These are phyloP conservation scores for Gopherus flavomarginatus DNA, from an alignment of 2,113 vertebrate genomes.

Conservation along the genomic window DNA sequence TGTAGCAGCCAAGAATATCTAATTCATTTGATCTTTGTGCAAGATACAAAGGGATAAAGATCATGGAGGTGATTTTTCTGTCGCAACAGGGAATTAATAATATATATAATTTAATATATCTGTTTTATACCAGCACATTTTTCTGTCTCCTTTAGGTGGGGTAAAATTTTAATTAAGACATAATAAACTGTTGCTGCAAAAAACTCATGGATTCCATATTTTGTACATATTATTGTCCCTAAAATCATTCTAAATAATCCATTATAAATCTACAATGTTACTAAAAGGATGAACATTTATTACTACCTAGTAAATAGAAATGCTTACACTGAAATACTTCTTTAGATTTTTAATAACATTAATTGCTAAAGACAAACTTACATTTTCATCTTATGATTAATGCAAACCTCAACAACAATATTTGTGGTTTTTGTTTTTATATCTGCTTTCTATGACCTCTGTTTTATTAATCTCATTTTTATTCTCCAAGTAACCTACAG, in stretches of 20 bases:
- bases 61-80: neutral
- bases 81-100: neutral
- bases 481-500: conserved; percentile 3
- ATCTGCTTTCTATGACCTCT: conserved; percentile 2
- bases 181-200: neutral
- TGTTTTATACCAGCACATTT: neutral
- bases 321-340: neutral
- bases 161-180: neutral
- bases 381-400: neutral
- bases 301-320: neutral
- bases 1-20: neutral
- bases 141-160: neutral
- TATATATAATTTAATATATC: neutral
- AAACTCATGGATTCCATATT: neutral
- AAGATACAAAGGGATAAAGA: neutral
- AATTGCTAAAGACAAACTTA: neutral
- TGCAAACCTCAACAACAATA: neutral
- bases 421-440: conserved; percentile 24
- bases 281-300: neutral
- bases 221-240: neutral
- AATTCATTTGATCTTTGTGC: neutral
- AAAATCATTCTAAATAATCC: neutral
- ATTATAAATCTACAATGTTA: neutral
- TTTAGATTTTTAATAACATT: neutral
- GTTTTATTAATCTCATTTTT: conserved; percentile 32